phyloP scores from a whole-genome alignment of 2,113 vertebrate species.

The Maccullochella peelii region DNA sequence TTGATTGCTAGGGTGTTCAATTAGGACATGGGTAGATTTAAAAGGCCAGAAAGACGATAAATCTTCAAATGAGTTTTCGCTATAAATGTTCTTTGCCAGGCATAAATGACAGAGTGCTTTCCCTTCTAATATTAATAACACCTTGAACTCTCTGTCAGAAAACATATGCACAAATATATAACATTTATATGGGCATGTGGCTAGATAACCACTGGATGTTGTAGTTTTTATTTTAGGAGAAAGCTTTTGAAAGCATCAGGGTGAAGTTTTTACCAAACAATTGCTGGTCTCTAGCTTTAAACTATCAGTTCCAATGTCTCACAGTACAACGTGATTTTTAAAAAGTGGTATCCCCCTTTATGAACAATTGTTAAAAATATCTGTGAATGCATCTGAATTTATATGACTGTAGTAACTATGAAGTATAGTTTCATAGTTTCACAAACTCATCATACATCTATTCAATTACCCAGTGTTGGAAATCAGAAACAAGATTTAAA shows the following conservation, averaged over 20 bases:
- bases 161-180: neutral
- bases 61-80: conserved; percentile 2
- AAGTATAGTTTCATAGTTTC: neutral
- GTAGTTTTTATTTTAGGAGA: neutral
- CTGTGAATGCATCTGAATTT: neutral
- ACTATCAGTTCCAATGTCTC: no score
- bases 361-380: neutral
- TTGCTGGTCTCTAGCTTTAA: neutral
- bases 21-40: neutral
- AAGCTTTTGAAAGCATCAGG: neutral
- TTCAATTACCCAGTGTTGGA: conserved; percentile 16
- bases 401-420: no score
- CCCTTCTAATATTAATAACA: neutral
- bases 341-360: conserved; percentile 37
- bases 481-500: conserved; percentile 28
- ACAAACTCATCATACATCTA: neutral
- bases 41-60: neutral
- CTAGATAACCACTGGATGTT: neutral
- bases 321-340: neutral
- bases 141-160: neutral
- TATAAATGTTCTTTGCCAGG: neutral
- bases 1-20: neutral
- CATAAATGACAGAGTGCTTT: neutral
- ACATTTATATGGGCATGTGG: neutral
- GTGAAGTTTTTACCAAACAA: neutral